Conservation (phyloP, 2,113 vertebrate genomes). For the Strix aluco region DNA sequence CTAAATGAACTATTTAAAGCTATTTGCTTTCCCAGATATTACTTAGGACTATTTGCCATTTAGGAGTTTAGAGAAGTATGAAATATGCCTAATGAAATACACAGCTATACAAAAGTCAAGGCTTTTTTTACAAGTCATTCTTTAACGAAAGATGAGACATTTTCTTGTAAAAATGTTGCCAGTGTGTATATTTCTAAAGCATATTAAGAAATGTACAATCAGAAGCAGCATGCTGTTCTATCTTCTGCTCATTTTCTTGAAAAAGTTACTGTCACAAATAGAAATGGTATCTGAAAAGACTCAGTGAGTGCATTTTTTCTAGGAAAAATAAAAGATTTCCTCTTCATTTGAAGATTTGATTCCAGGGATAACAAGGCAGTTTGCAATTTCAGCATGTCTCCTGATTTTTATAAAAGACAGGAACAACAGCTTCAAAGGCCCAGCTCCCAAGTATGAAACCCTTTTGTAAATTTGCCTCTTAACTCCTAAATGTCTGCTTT, state of each 20-base stretch:
- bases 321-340: conserved; percentile 26
- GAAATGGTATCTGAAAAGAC: conserved; percentile 43
- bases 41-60: not conserved
- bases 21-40: conserved; percentile 11
- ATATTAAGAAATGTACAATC: conserved; percentile 45
- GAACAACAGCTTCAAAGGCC: conserved; percentile 4
- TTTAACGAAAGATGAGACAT: conserved; percentile 15
- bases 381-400: conserved; percentile 13
- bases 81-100: conserved; percentile 33
- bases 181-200: conserved; percentile 31
- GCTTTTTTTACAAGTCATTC: not conserved
- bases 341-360: conserved; percentile 21
- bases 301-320: not conserved
- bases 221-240: conserved; percentile 41
- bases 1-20: conserved; percentile 48
- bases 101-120: not conserved
- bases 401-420: not conserved
- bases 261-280: conserved; percentile 46
- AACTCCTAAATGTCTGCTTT: not conserved
- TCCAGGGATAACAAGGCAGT: conserved; percentile 45
- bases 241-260: conserved; percentile 40
- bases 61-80: not conserved
- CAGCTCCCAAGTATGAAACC: not conserved
- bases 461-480: not conserved
- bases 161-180: conserved; percentile 22